These are phyloP conservation scores for Leucozona laternaria DNA, from an alignment of 2,888 invertebrate species.

Conservation along the genomic window DNA sequence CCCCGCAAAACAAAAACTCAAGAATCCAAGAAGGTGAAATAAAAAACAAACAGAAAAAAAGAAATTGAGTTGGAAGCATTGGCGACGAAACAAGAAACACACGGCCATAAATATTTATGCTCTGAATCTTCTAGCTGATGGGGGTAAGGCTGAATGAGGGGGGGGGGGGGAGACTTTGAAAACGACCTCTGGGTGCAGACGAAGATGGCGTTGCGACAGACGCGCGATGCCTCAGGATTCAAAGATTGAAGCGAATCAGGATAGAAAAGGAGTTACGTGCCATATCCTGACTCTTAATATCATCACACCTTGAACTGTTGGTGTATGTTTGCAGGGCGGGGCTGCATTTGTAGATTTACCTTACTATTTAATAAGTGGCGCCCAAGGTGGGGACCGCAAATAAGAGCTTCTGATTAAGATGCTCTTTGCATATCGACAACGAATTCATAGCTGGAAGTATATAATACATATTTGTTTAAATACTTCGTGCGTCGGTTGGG, in stretches of 20 bases:
- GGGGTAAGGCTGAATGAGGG: neutral
- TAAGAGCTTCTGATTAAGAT: neutral
- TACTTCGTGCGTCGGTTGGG: rapidly evolving
- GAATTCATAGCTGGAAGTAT: neutral
- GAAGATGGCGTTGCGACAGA: conserved; percentile 66
- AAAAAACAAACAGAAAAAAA: conserved; percentile 18
- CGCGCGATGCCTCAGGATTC: conserved; percentile 70
- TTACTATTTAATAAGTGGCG: neutral
- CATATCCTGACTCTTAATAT: conserved; percentile 68
- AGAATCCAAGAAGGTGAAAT: conserved; percentile 41
- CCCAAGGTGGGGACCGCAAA: neutral
- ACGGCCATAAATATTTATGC: conserved; percentile 74
- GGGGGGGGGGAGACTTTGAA: conserved; percentile 38
- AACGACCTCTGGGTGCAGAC: conserved; percentile 72
- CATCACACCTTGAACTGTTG: conserved; percentile 69
- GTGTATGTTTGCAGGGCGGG: conserved; percentile 12
- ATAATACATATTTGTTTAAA: too few relatives aligned
- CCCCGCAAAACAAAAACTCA: conserved; percentile 47
- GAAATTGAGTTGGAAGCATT: conserved; percentile 68
- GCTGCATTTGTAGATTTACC: neutral
- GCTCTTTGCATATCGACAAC: neutral
- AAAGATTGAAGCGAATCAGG: conserved; percentile 75
- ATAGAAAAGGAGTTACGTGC: conserved; percentile 75
- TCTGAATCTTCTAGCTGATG: conserved; percentile 62
- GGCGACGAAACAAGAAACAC: conserved; percentile 76